Evolutionary conservation across 2,797 vertebrate genomes (phyloP).

Genomic region (Gymnodraco acuticeps): DNA sequence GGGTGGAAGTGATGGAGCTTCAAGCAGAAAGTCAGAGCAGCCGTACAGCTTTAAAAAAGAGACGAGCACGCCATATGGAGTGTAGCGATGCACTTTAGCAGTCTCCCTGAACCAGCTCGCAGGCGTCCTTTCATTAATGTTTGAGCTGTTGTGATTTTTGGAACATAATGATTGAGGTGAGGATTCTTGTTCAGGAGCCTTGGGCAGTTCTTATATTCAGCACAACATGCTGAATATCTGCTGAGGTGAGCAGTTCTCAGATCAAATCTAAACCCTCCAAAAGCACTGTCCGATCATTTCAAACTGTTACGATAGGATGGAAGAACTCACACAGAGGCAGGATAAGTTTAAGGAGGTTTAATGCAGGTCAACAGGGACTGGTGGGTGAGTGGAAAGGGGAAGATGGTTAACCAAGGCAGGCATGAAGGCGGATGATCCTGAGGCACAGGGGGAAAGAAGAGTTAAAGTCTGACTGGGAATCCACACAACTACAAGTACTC

Average conservation of each 20-base stretch:
- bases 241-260: slow-evolving; percentile 26
- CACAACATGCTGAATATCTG: neutral
- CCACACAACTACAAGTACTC: no score
- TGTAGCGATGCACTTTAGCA: neutral
- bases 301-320: neutral
- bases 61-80: neutral
- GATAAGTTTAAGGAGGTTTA: no score
- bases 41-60: neutral
- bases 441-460: no score
- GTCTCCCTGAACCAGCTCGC: slow-evolving; percentile 2
- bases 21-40: neutral
- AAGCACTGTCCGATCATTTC: neutral
- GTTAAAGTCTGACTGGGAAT: no score
- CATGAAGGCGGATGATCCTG: no score
- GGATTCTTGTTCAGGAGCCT: slow-evolving; percentile 14
- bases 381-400: no score
- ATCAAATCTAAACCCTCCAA: slow-evolving; percentile 10
- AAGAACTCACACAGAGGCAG: no score
- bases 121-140: slow-evolving; percentile 15
- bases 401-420: no score
- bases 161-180: slow-evolving; percentile 10
- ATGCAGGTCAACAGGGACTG: no score
- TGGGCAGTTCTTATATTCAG: neutral
- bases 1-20: neutral
- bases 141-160: slow-evolving; percentile 16